Conservation (phyloP, 2,113 vertebrate genomes). For the Catharus minimus region DNA sequence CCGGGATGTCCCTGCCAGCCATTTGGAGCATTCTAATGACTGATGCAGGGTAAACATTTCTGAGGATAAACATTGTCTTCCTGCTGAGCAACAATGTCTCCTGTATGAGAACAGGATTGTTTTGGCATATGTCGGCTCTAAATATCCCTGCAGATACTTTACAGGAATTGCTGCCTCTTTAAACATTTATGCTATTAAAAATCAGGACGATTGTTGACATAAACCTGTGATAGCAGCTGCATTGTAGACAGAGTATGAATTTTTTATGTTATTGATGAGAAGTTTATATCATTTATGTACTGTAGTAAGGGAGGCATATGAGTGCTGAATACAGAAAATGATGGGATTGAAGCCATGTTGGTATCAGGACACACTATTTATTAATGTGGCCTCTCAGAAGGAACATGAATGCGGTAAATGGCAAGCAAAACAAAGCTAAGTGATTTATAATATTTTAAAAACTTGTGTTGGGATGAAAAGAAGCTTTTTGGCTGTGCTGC, state of each 20-base stretch:
- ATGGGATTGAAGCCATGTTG: background rate
- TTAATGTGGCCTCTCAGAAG: conserved; percentile 5
- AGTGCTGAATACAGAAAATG: conserved; percentile 40
- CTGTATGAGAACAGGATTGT: conserved; percentile 39
- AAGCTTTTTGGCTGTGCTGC: background rate
- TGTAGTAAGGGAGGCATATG: conserved; percentile 32
- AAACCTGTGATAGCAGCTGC: conserved; percentile 66
- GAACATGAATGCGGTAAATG: background rate
- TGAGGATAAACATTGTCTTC: conserved; percentile 59
- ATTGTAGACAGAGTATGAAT: conserved; percentile 66
- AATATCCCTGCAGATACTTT: conserved; percentile 59
- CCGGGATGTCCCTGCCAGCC: background rate
- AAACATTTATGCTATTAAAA: conserved; percentile 74
- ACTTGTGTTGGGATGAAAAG: background rate
- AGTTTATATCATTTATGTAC: conserved; percentile 66
- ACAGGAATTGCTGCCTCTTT: conserved; percentile 64
- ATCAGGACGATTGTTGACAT: conserved; percentile 65
- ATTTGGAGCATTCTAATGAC: background rate
- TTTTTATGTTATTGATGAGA: conserved; percentile 73
- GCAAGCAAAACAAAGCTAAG: conserved; percentile 13
- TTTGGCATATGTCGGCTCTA: conserved; percentile 52
- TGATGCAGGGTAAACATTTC: conserved; percentile 10
- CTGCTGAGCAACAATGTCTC: conserved; percentile 64
- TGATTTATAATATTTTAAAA: background rate
- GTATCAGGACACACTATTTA: conserved; percentile 10